Evolutionary conservation across 2,797 vertebrate species (phyloP).

Genomic region (Sebastolobus altivelis): DNA sequence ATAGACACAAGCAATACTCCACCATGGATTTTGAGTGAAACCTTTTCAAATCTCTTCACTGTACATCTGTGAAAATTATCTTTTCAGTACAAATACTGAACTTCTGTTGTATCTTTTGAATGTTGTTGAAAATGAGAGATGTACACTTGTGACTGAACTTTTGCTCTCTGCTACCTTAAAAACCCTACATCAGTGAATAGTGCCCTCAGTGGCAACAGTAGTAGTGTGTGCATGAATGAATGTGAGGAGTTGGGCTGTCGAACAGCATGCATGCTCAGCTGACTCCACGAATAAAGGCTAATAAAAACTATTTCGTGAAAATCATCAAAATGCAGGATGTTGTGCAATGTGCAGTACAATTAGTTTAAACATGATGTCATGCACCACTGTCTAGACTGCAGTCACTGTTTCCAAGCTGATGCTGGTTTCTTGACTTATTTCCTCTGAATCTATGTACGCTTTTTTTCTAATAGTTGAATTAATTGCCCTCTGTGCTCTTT

Average conservation of each 20-base stretch:
- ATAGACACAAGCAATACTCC: neutral
- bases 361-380: slow-evolving; percentile 33
- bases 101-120: neutral
- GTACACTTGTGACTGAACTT: neutral
- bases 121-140: neutral
- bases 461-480: slow-evolving; percentile 3
- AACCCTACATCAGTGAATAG: neutral
- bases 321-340: slow-evolving; percentile 37
- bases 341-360: slow-evolving; percentile 22
- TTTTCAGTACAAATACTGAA: neutral
- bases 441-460: neutral
- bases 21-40: neutral
- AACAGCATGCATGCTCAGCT: slow-evolving; percentile 3
- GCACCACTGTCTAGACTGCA: slow-evolving; percentile 48
- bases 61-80: neutral
- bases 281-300: neutral
- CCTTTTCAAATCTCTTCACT: neutral
- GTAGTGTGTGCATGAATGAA: slow-evolving; percentile 1
- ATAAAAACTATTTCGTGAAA: slow-evolving; percentile 18
- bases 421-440: slow-evolving; percentile 15
- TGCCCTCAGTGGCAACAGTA: neutral
- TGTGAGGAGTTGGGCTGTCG: neutral
- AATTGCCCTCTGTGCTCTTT: neutral
- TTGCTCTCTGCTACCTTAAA: neutral
- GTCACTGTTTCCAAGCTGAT: slow-evolving; percentile 32